Evolutionary conservation across 2,888 invertebrate genomes (phyloP).

Genomic region (Spisula solida): DNA sequence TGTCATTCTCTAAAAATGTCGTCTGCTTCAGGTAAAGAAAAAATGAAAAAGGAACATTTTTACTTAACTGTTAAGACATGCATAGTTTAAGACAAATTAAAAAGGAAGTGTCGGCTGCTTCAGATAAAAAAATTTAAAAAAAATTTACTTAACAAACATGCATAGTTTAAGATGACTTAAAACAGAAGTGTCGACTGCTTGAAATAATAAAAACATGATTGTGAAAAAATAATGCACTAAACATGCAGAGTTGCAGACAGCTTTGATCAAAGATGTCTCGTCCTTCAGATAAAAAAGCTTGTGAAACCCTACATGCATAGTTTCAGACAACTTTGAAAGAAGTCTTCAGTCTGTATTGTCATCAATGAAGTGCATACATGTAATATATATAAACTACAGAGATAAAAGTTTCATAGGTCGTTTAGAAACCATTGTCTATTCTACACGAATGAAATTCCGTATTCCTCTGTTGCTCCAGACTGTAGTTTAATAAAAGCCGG

Average conservation of each 20-base stretch:
- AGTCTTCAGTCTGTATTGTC: not conserved
- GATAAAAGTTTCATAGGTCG: constrained; percentile 16
- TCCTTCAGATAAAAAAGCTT: too few species aligned
- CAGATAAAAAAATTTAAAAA: too few species aligned
- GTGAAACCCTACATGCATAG: not conserved
- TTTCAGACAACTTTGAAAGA: constrained; percentile 4
- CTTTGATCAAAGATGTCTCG: not conserved
- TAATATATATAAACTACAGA: not conserved
- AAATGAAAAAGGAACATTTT: too few species aligned
- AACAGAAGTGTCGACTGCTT: constrained; percentile 1
- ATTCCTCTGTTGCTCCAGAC: constrained; percentile 40
- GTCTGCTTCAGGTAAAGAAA: not conserved
- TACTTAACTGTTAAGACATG: too few species aligned
- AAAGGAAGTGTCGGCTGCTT: too few species aligned
- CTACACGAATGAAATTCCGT: not conserved
- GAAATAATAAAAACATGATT: not conserved
- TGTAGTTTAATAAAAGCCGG: constrained; percentile 29
- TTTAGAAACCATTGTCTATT: constrained; percentile 12
- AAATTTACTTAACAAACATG: too few species aligned
- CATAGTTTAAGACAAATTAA: too few species aligned
- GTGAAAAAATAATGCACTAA: too few species aligned
- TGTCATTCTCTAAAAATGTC: constrained; percentile 13
- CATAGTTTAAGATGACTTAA: too few species aligned
- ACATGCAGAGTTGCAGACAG: not conserved
- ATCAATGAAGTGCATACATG: not conserved